Evolutionary conservation across 2,888 invertebrate genomes (phyloP).

Genomic region (Megaustenia siamemsis): DNA sequence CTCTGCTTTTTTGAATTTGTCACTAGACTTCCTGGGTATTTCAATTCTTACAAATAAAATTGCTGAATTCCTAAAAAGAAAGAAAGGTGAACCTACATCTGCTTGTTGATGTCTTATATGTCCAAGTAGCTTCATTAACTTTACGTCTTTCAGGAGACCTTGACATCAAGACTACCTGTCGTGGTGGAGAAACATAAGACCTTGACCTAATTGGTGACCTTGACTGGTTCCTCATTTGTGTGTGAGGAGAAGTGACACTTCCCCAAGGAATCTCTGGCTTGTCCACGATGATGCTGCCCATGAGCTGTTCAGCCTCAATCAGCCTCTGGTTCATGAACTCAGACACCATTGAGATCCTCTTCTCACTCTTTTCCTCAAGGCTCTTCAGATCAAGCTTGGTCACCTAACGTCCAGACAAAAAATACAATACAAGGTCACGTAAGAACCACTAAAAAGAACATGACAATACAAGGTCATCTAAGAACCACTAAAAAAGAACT

Average conservation of each 20-base stretch:
- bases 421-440: not conserved
- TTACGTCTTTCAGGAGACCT: slow-evolving; percentile 26
- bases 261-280: slow-evolving; percentile 64
- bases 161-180: not conserved
- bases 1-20: too few relatives aligned
- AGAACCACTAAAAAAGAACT: too few relatives aligned
- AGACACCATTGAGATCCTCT: slow-evolving; percentile 59
- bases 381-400: slow-evolving; percentile 47
- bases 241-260: slow-evolving; percentile 23
- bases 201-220: slow-evolving; percentile 20
- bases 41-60: not conserved
- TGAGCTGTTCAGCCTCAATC: slow-evolving; percentile 69
- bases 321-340: slow-evolving; percentile 66
- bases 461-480: not conserved
- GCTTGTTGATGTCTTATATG: slow-evolving; percentile 30
- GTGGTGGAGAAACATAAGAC: slow-evolving; percentile 1
- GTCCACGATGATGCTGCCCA: slow-evolving; percentile 66
- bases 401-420: not conserved
- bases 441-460: not conserved
- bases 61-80: not conserved
- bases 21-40: too few relatives aligned
- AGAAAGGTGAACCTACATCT: slow-evolving; percentile 24
- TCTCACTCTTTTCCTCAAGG: slow-evolving; percentile 58
- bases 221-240: slow-evolving; percentile 7
- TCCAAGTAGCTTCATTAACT: slow-evolving; percentile 34